Evolutionary conservation across 2,113 vertebrate species (phyloP), one percentile per base, ranked within the genome.

Genomic region (Peromyscus maniculatus): DNA sequence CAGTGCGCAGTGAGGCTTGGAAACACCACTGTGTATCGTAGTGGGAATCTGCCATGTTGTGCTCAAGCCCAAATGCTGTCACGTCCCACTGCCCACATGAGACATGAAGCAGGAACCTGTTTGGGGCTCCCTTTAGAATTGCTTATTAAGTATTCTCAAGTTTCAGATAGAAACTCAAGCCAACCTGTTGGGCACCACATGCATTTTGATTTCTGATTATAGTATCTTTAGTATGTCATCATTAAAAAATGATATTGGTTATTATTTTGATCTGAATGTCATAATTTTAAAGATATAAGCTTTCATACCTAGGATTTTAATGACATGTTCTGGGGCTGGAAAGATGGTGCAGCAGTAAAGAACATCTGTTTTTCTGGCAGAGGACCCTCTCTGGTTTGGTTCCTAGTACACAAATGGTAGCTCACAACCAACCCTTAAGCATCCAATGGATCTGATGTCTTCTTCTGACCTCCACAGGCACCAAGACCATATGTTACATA

Each of bases 191-290:
- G 10, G 52, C 8, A 8, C 52, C 8, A 6, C 26, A 66, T 92
- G 24, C 0, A 72, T 36, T 57, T 52, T 96, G 78, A 26, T 13
- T 84, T 67, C n/a, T 95, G 17, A 83, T 79, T 78, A 69, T 71
- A 89, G 66, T 88, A 46, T 87, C 26, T 86, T 49, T 31, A 90
- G 8, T 55, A 24, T 90, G 33, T 74, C 64, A 43, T 66, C 72
- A 15, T 46, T 77, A 92, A 11, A 26, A 26, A 46, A 39, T 43
- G 52, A 36, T 43, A 8, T n/a, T 66, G 4, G 13, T 62, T 88
- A 80, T 69, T 62, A 21, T 80, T 93, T 93, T 95, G 96, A 74
- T 75, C 19, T 69, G 24, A 66, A 28, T 49, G 59, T 62, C 1
- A 62, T 92, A 59, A 87, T 59, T 74, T 62, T 87, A 90, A 92